phyloP scores from a whole-genome alignment of 2,113 vertebrate genomes.

The Anoplopoma fimbria region DNA sequence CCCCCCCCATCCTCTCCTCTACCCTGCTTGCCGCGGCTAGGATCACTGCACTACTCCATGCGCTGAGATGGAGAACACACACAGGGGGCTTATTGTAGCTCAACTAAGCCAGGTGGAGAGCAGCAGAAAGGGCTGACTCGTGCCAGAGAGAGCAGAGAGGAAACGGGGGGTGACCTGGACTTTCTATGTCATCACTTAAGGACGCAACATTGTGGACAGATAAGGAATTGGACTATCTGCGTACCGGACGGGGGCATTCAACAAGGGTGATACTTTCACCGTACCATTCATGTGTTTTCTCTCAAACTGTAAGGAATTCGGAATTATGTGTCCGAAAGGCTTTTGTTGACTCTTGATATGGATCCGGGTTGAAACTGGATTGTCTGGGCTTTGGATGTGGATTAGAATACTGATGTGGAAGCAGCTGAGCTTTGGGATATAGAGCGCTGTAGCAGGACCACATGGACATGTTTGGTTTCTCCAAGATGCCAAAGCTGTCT shows the following conservation, averaged over 20 bases:
- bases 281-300: constrained; percentile 32
- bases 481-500: constrained; percentile 81
- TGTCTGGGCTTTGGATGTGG: constrained; percentile 52
- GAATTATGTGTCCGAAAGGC: constrained; percentile 10
- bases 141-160: constrained; percentile 34
- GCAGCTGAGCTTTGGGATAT: constrained; percentile 47
- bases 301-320: not conserved
- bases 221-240: constrained; percentile 23
- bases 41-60: constrained; percentile 64
- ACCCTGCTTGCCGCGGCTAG: constrained; percentile 38
- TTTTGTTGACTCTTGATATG: constrained; percentile 55
- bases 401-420: constrained; percentile 70
- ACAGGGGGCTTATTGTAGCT: constrained; percentile 55
- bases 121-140: constrained; percentile 45
- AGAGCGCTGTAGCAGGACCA: constrained; percentile 40
- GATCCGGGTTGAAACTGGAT: constrained; percentile 68
- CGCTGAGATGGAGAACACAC: constrained; percentile 69
- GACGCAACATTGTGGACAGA: constrained; percentile 23
- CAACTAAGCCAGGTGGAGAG: constrained; percentile 50
- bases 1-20: constrained; percentile 22
- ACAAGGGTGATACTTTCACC: constrained; percentile 29
- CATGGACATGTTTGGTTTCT: constrained; percentile 84
- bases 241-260: constrained; percentile 34
- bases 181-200: constrained; percentile 36
- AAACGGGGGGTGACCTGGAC: constrained; percentile 30